Conservation (phyloP, 2,888 invertebrate species). For the Lacanobia wlatinum region DNA sequence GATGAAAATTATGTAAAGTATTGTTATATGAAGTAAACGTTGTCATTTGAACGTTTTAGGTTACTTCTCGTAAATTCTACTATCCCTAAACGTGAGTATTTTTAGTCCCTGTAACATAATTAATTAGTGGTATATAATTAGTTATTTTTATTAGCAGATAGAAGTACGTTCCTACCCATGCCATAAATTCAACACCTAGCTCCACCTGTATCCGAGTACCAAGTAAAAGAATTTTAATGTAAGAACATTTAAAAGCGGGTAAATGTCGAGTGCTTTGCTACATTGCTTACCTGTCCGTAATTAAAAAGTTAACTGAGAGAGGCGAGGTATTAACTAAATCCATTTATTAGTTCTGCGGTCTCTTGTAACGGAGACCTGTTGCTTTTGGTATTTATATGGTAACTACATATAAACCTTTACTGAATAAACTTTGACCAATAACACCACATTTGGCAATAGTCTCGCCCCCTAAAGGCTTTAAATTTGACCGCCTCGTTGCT, state of each 20-base stretch:
- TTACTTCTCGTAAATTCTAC: no score
- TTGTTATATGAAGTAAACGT: no score
- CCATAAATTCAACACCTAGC: background rate
- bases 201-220: background rate
- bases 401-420: background rate
- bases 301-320: conserved; percentile 41
- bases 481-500: background rate
- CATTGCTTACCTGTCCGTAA: conserved; percentile 14
- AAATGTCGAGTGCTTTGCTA: conserved; percentile 19
- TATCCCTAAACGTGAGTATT: background rate
- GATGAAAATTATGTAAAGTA: no score
- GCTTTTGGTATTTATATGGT: conserved; percentile 5
- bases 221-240: conserved; percentile 12
- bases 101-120: background rate
- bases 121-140: background rate
- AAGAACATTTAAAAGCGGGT: conserved; percentile 7
- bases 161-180: background rate
- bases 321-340: conserved; percentile 27
- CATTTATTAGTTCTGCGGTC: conserved; percentile 39
- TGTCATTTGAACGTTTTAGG: no score
- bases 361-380: conserved; percentile 31
- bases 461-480: background rate
- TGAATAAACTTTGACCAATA: background rate
- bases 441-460: background rate
- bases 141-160: background rate